Base-by-base conservation (phyloP, 2,888 invertebrate genomes). In the Sarcophaga caerulescens region DNA sequence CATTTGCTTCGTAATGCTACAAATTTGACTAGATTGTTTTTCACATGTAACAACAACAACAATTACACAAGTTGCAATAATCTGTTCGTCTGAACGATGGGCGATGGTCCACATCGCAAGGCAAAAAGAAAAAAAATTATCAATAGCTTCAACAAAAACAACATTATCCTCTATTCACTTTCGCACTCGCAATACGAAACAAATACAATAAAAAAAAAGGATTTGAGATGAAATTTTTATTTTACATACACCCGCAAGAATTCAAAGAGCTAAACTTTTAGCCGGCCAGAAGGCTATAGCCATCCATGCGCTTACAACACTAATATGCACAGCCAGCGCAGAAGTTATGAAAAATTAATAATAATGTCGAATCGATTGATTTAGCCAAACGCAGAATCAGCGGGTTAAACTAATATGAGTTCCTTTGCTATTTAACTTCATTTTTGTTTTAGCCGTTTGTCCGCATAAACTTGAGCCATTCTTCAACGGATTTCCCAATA, bases 291-390 rank as follows among this genome's bases (percentile, higher is more conserved):
- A 57, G 19, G 11, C 57, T 63, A n/a, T n/a, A 45, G 47, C 63
- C 62, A 70, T 70, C 47, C 66, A 62, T 21, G n/a, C 63, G 4
- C 52, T 52, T 52, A 52, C 71, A 76, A 52, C 71, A 76, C 85
- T 88, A 76, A 75, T 85, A 87, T 87, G 85, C 85, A 76, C 89
- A 89, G 89, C 89, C 68, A 77, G 85, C 89, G 90, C 91, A 92
- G 92, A 92, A 92, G 91, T 92, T 92, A 92, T 92, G 91, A 92
- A 92, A 92, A 92, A 92, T 92, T 92, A 92, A 92, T 92, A 92
- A 92, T 92, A 92, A 92, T 91, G 91, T 92, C 91, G 92, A 92
- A 91, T 92, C 91, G 91, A 92, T 92, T 92, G 91, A 92, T 92
- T 92, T 92, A 87, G 77, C 87, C 82, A 88, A 88, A 81, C 77